Evolutionary conservation across 2,113 vertebrate genomes (phyloP).

Genomic region (Canis aureus): DNA sequence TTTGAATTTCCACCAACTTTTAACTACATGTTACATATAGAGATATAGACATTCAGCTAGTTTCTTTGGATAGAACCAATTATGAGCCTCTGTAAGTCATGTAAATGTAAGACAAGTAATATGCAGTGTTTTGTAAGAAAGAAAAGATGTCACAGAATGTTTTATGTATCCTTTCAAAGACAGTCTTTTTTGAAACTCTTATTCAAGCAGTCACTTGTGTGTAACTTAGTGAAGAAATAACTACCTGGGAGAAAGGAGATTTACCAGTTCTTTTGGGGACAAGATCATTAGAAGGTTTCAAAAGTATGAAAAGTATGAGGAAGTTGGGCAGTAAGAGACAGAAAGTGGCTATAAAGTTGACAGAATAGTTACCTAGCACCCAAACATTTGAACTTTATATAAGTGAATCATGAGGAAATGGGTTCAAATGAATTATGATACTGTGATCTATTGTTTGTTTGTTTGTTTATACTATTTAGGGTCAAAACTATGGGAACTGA

Average conservation of each 20-base stretch:
- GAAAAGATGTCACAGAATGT: not conserved
- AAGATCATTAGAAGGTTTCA: not conserved
- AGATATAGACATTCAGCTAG: not conserved
- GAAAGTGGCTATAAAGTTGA: not conserved
- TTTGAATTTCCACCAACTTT: not conserved
- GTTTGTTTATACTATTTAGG: not conserved
- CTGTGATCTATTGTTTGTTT: not conserved
- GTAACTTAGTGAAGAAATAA: not conserved
- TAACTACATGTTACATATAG: not conserved
- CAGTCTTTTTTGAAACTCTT: not conserved
- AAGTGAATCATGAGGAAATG: not conserved
- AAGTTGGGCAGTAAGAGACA: not conserved
- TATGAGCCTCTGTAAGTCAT: not conserved
- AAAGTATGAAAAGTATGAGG: not conserved
- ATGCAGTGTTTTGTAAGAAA: not conserved
- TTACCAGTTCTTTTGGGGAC: not conserved
- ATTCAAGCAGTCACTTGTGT: not conserved
- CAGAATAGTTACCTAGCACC: not conserved
- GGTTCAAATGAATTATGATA: not conserved
- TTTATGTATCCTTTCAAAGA: not conserved
- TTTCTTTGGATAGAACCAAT: not conserved
- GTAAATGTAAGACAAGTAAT: not conserved
- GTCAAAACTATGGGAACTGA: not conserved
- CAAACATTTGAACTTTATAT: not conserved
- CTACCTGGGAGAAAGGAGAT: not conserved